Conservation (phyloP, 1,140 invertebrate genomes). For the Aphelenchoides besseyi region DNA sequence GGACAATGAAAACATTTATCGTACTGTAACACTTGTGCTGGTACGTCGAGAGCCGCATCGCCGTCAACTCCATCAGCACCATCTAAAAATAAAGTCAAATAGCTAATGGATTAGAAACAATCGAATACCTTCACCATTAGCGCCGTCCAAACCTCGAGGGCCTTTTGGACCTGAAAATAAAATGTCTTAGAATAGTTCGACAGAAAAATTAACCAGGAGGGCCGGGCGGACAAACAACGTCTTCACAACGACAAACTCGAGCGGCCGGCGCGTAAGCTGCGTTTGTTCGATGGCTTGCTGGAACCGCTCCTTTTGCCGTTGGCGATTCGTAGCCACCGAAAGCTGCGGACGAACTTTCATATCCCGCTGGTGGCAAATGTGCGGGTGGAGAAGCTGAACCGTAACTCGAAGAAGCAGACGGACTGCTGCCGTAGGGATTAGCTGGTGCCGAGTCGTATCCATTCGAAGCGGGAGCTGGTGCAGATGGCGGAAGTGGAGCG, state of each 20-base stretch:
- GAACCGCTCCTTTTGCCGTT: slow-evolving; percentile 3
- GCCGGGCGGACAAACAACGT: slow-evolving; percentile 14
- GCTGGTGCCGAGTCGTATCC: slow-evolving; percentile 9
- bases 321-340: neutral
- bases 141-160: neutral
- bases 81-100: neutral
- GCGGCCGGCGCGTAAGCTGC: slow-evolving; percentile 5
- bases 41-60: slow-evolving; percentile 38
- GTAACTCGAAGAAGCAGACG: slow-evolving; percentile 10
- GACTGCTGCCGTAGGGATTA: slow-evolving; percentile 4
- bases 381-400: neutral
- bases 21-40: slow-evolving; percentile 33
- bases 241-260: slow-evolving; percentile 1
- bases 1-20: slow-evolving; percentile 54
- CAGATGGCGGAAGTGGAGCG: neutral
- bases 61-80: neutral
- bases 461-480: slow-evolving; percentile 14
- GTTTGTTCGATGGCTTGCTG: neutral
- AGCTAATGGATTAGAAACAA: neutral
- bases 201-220: neutral
- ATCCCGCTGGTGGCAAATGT: neutral
- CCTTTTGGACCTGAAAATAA: slow-evolving; percentile 18
- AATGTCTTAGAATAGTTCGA: neutral
- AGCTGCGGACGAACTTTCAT: neutral
- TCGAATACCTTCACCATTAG: slow-evolving; percentile 8